phyloP scores from a whole-genome alignment of 2,888 invertebrate genomes.

The Autographa pulchrina region DNA sequence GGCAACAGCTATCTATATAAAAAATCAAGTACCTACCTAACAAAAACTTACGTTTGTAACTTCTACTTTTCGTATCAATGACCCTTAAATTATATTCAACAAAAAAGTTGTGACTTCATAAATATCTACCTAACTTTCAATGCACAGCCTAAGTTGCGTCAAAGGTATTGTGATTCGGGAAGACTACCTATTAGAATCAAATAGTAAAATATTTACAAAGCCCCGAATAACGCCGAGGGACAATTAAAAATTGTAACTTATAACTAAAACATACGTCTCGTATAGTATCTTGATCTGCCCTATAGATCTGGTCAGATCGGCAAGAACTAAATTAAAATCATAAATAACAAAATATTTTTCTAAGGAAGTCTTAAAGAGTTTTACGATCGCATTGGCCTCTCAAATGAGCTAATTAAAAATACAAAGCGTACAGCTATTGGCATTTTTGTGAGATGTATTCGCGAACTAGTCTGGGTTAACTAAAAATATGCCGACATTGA shows the following conservation, averaged over 20 bases:
- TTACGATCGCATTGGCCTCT: slow-evolving; percentile 6
- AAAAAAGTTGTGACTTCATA: too few relatives aligned
- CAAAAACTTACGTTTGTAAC: too few relatives aligned
- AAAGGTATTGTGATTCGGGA: too few relatives aligned
- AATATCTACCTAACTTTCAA: too few relatives aligned
- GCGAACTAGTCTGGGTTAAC: slow-evolving; percentile 38
- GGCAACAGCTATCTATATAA: not conserved
- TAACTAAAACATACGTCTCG: too few relatives aligned
- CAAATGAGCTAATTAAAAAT: slow-evolving; percentile 23
- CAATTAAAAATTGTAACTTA: too few relatives aligned
- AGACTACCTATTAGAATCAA: too few relatives aligned
- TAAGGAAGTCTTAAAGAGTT: not conserved
- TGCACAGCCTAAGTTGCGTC: too few relatives aligned
- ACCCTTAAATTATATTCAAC: too few relatives aligned
- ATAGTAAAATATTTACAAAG: too few relatives aligned
- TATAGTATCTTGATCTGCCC: not conserved
- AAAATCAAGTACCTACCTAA: not conserved
- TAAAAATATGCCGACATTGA: slow-evolving; percentile 52
- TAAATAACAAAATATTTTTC: not conserved
- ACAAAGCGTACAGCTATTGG: slow-evolving; percentile 12
- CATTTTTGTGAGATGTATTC: slow-evolving; percentile 25
- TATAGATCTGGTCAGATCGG: not conserved
- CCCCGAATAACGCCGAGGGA: too few relatives aligned
- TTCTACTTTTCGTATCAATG: too few relatives aligned
- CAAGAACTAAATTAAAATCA: not conserved